phyloP scores from a whole-genome alignment of 1,140 invertebrate species.

The roundworm (Caenorhabditis elegans) region DNA sequence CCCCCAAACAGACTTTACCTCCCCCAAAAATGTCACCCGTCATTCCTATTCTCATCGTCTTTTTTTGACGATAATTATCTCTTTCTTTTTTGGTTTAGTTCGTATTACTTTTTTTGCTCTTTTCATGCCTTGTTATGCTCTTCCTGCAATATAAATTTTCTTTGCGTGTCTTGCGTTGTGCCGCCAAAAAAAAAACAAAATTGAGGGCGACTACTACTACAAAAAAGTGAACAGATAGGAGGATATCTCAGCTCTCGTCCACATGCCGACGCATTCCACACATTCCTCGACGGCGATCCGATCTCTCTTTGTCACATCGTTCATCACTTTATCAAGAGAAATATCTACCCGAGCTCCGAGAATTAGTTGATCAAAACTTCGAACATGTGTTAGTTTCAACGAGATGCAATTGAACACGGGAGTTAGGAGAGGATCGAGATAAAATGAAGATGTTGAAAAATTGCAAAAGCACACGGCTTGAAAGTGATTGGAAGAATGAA shows the following conservation, averaged over 20 bases:
- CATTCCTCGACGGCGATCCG: neutral
- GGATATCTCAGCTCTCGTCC: neutral
- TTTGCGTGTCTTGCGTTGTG: neutral
- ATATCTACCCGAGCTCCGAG: neutral
- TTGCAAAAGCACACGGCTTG: neutral
- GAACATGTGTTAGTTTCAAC: neutral
- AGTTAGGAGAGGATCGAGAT: neutral
- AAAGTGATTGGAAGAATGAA: neutral
- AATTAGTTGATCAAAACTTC: slow-evolving; percentile 17
- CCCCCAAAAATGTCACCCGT: neutral
- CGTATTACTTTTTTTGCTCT: neutral
- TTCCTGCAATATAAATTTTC: neutral
- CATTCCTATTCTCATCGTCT: neutral
- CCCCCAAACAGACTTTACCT: neutral
- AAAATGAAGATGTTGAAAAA: neutral
- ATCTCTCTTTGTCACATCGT: slow-evolving; percentile 9
- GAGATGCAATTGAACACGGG: neutral
- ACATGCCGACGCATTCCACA: neutral
- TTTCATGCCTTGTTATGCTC: neutral
- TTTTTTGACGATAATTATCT: neutral
- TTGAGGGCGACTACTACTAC: neutral
- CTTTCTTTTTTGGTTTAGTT: neutral
- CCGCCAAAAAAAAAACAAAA: neutral
- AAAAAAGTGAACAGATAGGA: neutral
- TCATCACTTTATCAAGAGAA: slow-evolving; percentile 25